These are phyloP conservation scores for Pogoniulus pusillus DNA, from an alignment of 2,797 vertebrate species.

Conservation along the genomic window DNA sequence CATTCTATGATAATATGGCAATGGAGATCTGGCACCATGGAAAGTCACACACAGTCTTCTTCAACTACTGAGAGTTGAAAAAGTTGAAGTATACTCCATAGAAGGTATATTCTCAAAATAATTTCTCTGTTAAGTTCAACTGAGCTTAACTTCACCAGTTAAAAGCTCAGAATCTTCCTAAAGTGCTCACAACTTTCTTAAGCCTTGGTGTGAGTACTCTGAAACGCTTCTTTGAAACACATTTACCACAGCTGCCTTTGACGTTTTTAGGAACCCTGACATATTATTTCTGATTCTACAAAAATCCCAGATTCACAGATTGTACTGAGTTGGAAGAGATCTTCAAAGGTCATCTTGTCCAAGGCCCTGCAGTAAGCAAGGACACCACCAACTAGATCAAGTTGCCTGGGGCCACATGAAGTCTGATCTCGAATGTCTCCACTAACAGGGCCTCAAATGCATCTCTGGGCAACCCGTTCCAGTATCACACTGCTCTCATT, in stretches of 20 bases:
- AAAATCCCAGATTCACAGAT: neutral
- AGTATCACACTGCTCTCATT: neutral
- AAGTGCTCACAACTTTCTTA: neutral
- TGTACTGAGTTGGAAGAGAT: no score
- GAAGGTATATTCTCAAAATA: neutral
- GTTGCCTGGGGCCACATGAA: no score
- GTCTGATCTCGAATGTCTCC: no score
- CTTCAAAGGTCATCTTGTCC: no score
- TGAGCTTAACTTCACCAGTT: neutral
- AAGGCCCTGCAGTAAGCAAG: no score
- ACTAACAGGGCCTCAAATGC: no score
- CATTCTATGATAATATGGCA: no score
- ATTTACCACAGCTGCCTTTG: neutral
- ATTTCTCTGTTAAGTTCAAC: neutral
- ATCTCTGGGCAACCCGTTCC: no score
- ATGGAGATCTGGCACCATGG: neutral
- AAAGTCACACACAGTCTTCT: neutral
- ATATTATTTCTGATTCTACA: neutral
- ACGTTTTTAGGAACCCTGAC: neutral
- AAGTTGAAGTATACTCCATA: no score
- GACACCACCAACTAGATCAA: no score
- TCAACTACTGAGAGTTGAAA: neutral
- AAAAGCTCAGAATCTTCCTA: neutral
- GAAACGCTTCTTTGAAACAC: neutral
- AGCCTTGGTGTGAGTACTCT: neutral